Conservation (phyloP, 2,888 invertebrate species). For the Gerris lacustris region DNA sequence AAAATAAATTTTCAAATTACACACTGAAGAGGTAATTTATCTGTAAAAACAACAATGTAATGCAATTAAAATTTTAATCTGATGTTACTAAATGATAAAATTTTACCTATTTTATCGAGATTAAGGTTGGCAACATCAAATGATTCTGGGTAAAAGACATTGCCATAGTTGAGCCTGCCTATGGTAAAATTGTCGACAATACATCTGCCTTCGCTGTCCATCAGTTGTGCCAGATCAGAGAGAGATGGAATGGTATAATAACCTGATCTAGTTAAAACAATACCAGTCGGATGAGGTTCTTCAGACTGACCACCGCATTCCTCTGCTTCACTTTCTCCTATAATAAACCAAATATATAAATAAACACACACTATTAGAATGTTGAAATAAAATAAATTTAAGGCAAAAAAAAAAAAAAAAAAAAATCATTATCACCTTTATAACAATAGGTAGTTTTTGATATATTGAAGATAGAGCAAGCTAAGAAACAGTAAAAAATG, state of each 20-base stretch:
- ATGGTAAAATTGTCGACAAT: constrained; percentile 76
- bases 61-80: too few species aligned
- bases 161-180: constrained; percentile 81
- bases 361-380: constrained; percentile 2
- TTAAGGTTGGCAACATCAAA: constrained; percentile 76
- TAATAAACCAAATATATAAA: constrained; percentile 13
- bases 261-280: constrained; percentile 62
- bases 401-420: too few species aligned
- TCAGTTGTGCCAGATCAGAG: constrained; percentile 61
- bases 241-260: constrained; percentile 85
- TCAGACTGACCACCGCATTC: not conserved
- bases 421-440: too few species aligned
- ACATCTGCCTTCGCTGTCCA: constrained; percentile 64
- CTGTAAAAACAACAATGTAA: too few species aligned
- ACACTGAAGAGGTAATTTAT: too few species aligned
- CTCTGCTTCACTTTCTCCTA: constrained; percentile 22
- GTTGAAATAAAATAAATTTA: not conserved
- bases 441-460: not conserved
- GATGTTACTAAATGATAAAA: too few species aligned
- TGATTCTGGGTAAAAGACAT: constrained; percentile 70
- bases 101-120: constrained; percentile 66
- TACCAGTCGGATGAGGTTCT: constrained; percentile 58
- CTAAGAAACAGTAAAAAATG: not conserved
- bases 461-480: not conserved
- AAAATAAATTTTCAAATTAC: not conserved